These are phyloP conservation scores for Eurosta solidaginis DNA, from an alignment of 1,140 invertebrate genomes.

Conservation along the genomic window DNA sequence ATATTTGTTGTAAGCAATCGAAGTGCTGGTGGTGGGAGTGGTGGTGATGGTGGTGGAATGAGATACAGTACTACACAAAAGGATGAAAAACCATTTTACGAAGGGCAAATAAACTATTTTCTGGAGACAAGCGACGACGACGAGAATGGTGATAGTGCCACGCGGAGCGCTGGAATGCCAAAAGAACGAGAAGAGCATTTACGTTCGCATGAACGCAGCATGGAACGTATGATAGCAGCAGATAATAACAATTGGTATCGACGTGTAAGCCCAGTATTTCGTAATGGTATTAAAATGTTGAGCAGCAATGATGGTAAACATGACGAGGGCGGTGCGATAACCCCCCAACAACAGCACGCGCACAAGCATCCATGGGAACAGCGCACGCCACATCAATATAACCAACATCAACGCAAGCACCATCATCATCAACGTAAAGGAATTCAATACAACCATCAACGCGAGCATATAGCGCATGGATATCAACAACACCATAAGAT, in stretches of 20 bases:
- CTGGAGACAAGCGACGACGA: slow-evolving; percentile 37
- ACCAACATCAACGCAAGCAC: not conserved
- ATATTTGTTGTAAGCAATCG: slow-evolving; percentile 27
- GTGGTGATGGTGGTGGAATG: slow-evolving; percentile 33
- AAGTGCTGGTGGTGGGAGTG: not conserved
- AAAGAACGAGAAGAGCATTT: not conserved
- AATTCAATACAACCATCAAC: slow-evolving; percentile 6
- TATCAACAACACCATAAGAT: slow-evolving; percentile 1
- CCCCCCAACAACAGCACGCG: slow-evolving; percentile 1
- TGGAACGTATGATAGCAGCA: slow-evolving; percentile 45
- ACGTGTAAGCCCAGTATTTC: slow-evolving; percentile 47
- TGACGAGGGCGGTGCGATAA: not conserved
- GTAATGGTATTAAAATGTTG: slow-evolving; percentile 45
- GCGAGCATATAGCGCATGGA: not conserved
- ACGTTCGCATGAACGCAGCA: slow-evolving; percentile 34
- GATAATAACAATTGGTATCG: slow-evolving; percentile 54
- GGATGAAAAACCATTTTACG: slow-evolving; percentile 48
- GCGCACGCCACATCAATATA: slow-evolving; percentile 33
- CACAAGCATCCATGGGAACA: slow-evolving; percentile 37
- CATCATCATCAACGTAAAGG: slow-evolving; percentile 33
- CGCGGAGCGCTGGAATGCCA: not conserved
- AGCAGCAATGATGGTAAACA: not conserved
- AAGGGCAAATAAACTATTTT: slow-evolving; percentile 54
- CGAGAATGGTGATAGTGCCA: not conserved
- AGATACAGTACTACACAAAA: slow-evolving; percentile 37